Evolutionary conservation across 2,888 invertebrate species (phyloP).

Genomic region (Drosophila putrida): DNA sequence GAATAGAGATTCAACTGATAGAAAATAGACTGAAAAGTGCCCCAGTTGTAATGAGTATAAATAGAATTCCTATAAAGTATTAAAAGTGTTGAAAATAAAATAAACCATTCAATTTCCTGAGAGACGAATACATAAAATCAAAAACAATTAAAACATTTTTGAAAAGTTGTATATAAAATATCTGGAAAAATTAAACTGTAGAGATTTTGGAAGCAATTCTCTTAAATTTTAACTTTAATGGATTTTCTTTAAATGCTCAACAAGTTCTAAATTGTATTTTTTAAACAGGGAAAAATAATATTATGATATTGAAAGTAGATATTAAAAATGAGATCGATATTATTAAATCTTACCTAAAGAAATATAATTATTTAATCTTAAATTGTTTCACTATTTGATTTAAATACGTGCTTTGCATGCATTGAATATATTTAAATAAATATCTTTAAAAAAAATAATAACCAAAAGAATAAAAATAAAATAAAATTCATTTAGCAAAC

Average conservation of each 20-base stretch:
- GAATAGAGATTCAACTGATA: neutral
- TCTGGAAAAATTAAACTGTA: neutral
- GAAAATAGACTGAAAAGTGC: neutral
- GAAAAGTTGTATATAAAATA: neutral
- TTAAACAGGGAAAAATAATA: too few relatives aligned
- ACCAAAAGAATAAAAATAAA: too few relatives aligned
- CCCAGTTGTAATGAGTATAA: neutral
- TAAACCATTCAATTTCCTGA: conserved; percentile 2
- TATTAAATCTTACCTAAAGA: too few relatives aligned
- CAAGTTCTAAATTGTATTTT: neutral
- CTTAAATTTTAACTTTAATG: neutral
- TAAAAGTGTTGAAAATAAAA: conserved; percentile 8
- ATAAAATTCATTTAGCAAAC: neutral
- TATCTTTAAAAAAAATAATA: neutral
- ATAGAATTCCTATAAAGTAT: conserved; percentile 15
- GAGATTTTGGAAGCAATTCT: neutral
- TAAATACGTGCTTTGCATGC: too few relatives aligned
- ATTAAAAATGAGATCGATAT: too few relatives aligned
- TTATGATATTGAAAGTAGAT: too few relatives aligned
- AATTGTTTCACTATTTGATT: neutral
- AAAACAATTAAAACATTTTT: conserved; percentile 12
- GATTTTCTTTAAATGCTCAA: neutral
- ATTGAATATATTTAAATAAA: neutral
- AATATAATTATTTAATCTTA: neutral
- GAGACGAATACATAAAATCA: conserved; percentile 2